Conservation (phyloP, 2,113 vertebrate species). For the Mungos mungo region DNA sequence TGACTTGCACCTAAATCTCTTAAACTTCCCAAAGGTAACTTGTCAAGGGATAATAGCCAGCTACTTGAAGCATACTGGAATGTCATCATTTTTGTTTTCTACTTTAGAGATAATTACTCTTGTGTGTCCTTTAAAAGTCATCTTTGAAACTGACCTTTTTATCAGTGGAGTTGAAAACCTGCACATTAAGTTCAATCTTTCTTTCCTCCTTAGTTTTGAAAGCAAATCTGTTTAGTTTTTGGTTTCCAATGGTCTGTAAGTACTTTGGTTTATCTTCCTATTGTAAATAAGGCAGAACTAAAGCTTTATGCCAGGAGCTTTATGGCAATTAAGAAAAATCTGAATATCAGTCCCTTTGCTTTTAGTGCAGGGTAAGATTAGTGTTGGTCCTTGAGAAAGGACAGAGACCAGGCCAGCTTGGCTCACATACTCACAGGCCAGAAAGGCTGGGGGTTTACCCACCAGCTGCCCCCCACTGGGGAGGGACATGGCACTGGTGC, state of each 20-base stretch:
- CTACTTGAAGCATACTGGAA: neutral
- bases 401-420: neutral
- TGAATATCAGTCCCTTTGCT: neutral
- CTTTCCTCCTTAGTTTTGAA: conserved; percentile 8
- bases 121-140: neutral
- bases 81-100: neutral
- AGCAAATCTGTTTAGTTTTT: neutral
- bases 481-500: neutral
- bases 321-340: neutral
- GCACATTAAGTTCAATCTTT: neutral
- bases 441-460: neutral
- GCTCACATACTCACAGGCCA: neutral
- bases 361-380: neutral
- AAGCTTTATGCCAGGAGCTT: neutral
- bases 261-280: neutral
- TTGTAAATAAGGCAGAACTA: neutral
- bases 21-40: neutral
- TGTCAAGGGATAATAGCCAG: neutral
- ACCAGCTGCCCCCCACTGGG: neutral
- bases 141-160: conserved; percentile 40
- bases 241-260: neutral
- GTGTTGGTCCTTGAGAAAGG: neutral
- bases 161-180: neutral
- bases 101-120: conserved; percentile 7
- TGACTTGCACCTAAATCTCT: neutral